These are phyloP conservation scores for Tenthredo mesomela DNA, from an alignment of 2,888 invertebrate genomes.

Conservation along the genomic window DNA sequence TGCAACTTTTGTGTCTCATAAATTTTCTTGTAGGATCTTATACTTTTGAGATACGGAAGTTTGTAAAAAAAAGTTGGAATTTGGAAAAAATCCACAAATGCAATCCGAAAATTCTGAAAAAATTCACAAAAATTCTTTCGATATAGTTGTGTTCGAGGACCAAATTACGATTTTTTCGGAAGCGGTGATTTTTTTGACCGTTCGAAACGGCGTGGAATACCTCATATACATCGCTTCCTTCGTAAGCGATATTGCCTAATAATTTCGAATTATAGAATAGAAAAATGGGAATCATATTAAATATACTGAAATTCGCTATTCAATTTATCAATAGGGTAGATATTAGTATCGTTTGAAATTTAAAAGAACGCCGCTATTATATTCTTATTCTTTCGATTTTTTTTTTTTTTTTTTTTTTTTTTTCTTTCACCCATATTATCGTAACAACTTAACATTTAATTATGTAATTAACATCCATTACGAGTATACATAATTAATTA, in stretches of 20 bases:
- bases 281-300: not conserved
- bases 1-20: too few relatives aligned
- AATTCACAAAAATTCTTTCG: too few relatives aligned
- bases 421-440: not conserved
- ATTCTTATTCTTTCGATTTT: not conserved
- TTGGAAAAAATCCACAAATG: too few relatives aligned
- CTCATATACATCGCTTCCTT: not conserved
- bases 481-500: slow-evolving; percentile 38
- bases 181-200: too few relatives aligned
- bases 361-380: not conserved
- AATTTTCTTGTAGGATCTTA: too few relatives aligned
- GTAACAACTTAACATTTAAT: not conserved
- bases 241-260: not conserved
- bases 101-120: too few relatives aligned
- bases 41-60: too few relatives aligned
- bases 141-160: too few relatives aligned
- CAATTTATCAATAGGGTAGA: not conserved
- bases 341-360: not conserved
- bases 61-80: too few relatives aligned
- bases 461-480: not conserved
- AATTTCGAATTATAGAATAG: not conserved
- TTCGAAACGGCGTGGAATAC: too few relatives aligned
- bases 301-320: not conserved
- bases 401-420: not conserved
- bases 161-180: too few relatives aligned